These are phyloP conservation scores for Trichogramma pretiosum DNA, from an alignment of 1,140 invertebrate species.

Conservation along the genomic window DNA sequence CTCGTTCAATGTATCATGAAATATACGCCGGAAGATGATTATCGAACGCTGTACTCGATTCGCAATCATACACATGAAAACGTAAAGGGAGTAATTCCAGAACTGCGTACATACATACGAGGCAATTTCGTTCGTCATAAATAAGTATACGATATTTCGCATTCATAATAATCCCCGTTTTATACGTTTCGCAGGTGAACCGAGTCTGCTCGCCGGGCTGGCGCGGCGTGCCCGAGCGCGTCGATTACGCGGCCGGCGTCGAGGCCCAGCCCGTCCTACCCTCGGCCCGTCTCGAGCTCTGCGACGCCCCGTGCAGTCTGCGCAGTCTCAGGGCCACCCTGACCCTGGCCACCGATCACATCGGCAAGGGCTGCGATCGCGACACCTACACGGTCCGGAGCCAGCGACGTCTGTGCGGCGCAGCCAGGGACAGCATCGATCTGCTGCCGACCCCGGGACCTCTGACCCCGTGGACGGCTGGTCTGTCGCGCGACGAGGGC, in stretches of 20 bases:
- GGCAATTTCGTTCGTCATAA: no score
- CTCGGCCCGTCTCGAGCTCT: constrained; percentile 76
- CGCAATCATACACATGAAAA: no score
- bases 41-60: no score
- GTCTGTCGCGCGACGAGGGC: constrained; percentile 82
- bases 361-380: constrained; percentile 83
- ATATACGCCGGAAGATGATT: no score
- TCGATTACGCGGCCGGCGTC: constrained; percentile 82
- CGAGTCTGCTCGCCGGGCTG: constrained; percentile 49
- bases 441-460: constrained; percentile 77
- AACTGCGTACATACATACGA: no score
- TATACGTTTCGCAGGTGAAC: constrained; percentile 46
- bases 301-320: constrained; percentile 69
- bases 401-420: constrained; percentile 83
- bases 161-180: no score
- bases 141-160: no score
- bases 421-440: constrained; percentile 58
- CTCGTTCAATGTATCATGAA: no score
- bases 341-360: constrained; percentile 69
- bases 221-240: constrained; percentile 74
- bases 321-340: constrained; percentile 57
- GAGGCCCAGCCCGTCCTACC: constrained; percentile 74
- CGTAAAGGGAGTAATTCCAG: no score
- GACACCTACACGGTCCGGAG: constrained; percentile 84
- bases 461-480: constrained; percentile 76